phyloP scores from a whole-genome alignment of 2,797 vertebrate species.

The Pseudochaenichthys georgianus region DNA sequence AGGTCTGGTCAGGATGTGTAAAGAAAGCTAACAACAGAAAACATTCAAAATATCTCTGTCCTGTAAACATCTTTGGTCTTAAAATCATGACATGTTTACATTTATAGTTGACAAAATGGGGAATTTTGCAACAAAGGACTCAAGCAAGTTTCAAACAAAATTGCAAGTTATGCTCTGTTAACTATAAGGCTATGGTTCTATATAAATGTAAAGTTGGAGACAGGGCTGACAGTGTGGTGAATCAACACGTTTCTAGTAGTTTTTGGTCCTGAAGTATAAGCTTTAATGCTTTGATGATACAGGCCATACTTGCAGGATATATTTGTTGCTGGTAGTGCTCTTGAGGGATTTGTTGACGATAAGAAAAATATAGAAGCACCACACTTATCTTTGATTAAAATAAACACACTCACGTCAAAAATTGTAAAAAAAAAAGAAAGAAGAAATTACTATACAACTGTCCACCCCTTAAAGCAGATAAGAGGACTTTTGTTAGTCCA shows the following conservation, averaged over 20 bases:
- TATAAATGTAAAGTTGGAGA: background rate
- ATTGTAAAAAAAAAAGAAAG: constrained; percentile 1
- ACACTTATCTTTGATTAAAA: constrained; percentile 1
- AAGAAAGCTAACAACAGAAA: constrained; percentile 25
- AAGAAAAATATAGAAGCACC: constrained; percentile 7
- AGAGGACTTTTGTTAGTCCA: background rate
- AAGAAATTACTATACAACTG: constrained; percentile 14
- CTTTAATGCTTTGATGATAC: background rate
- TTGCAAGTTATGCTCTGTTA: background rate
- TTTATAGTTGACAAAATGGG: background rate
- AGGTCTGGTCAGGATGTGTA: constrained; percentile 15
- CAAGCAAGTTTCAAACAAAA: background rate
- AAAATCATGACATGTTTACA: background rate
- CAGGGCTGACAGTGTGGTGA: background rate
- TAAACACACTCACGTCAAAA: constrained; percentile 1
- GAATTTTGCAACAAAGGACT: background rate
- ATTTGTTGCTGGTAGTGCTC: constrained; percentile 13
- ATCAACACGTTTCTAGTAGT: background rate
- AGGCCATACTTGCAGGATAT: constrained; percentile 2
- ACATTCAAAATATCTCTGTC: background rate
- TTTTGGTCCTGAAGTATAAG: background rate
- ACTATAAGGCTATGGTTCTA: background rate
- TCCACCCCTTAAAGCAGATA: background rate
- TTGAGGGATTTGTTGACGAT: constrained; percentile 2
- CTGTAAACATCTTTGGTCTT: background rate